Percentiles rank a stretch among this genome's conserved stretches.
phyloP scores from a whole-genome alignment of 2,888 invertebrate genomes.

The Agonopterix subpropinquella region DNA sequence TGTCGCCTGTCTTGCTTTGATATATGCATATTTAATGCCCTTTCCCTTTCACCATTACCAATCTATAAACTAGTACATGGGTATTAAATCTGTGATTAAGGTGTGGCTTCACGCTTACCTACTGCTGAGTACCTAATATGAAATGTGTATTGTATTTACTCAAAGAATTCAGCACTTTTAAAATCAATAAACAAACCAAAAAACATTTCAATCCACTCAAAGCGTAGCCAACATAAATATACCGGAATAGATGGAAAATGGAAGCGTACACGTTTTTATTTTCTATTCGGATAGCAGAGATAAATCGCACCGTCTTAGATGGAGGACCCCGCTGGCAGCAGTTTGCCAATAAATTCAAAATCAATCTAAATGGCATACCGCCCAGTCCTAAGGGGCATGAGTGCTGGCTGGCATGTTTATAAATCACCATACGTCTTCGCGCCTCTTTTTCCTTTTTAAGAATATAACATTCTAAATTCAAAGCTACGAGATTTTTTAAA shows the following conservation, averaged over 20 bases:
- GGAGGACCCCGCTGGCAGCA: conserved; percentile 48
- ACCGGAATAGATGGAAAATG: conserved; percentile 14
- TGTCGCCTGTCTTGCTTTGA: no score
- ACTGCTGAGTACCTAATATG: no score
- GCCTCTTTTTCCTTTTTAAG: background rate
- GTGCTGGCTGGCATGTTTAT: conserved; percentile 1
- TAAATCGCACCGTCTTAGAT: conserved; percentile 46
- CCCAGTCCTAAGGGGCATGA: conserved; percentile 2
- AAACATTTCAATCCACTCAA: background rate
- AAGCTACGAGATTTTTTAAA: background rate
- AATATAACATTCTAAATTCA: background rate
- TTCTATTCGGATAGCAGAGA: conserved; percentile 27
- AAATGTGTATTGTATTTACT: no score
- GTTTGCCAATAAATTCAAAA: conserved; percentile 62
- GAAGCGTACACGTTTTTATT: conserved; percentile 19
- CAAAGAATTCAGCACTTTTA: no score
- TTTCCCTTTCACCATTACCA: no score
- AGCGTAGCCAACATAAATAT: background rate
- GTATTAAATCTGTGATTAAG: no score
- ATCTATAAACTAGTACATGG: no score
- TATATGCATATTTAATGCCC: no score
- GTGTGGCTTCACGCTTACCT: no score
- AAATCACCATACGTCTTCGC: conserved; percentile 1
- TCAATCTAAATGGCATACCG: conserved; percentile 43
- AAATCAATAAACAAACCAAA: no score